Evolutionary conservation across 2,888 invertebrate genomes (phyloP), one percentile per base, ranked within the genome.

Genomic region (Apeira syringaria): DNA sequence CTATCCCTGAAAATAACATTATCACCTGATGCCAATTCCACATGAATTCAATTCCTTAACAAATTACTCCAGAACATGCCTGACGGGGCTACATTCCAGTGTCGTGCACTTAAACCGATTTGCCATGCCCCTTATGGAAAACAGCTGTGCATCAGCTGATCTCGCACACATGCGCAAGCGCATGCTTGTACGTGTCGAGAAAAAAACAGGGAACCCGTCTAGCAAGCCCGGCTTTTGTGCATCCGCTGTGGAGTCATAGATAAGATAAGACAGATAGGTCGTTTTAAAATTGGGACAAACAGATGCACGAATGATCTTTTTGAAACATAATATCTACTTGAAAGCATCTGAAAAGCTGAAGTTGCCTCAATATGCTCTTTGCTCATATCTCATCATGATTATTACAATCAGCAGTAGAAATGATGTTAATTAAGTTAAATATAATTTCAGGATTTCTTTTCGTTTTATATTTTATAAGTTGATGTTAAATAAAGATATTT

Each of bases 131-230:
- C 47, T 49, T 51, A 52, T 43, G 49, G 53, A 44, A 52, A 58
- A 74, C 81, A 81, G 79, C 80, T 83, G 81, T 76, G 68, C 60
- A 67, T 83, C 82, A 83, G 82, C 82, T 83, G 82, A 83, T 82
- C 68, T 63, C 75, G 46, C 80, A 64, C 77, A 79, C 68, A 55
- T 1, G 22, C 60, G 40, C 2, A 12, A 34, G 46, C 26, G 37
- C 47, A 45, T 10, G 24, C 4, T 9, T 61, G 54, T 67, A 68
- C 32, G 64, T 56, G 66, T 53, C 62, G 66, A 61, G 63, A 67
- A 79, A 82, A 83, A 83, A 81, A 78, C 65, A 72, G 70, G 73
- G 59, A 68, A 81, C 79, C 65, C 61, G 84, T 80, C 72, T 58
- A 68, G 74, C 81, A 66, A 63, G 75, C 60, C 69, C 67, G 63